Percentiles rank a stretch among this genome's conserved stretches.
Evolutionary conservation across 2,113 vertebrate genomes (phyloP).

Genomic region (Xiphophorus couchianus): DNA sequence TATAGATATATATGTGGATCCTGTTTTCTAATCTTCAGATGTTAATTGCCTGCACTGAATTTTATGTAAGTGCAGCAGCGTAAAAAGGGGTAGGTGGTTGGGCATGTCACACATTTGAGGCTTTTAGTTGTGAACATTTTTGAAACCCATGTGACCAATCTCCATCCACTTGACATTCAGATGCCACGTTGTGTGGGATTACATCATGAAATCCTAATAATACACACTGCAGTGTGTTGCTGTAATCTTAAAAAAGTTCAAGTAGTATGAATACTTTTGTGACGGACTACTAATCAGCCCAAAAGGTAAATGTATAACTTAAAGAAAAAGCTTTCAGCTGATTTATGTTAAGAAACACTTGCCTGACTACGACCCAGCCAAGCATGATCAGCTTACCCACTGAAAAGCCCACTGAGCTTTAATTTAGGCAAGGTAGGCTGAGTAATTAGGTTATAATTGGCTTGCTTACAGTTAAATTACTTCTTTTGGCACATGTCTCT

Average conservation of each 20-base stretch:
- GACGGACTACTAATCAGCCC: background rate
- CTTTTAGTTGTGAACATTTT: too few species aligned
- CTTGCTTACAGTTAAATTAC: constrained; percentile 59
- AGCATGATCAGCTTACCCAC: constrained; percentile 49
- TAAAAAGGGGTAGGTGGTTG: too few species aligned
- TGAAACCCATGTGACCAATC: background rate
- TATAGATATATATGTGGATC: too few species aligned
- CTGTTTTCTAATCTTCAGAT: too few species aligned
- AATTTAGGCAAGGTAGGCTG: constrained; percentile 66
- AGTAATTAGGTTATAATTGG: constrained; percentile 73
- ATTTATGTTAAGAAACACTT: constrained; percentile 60
- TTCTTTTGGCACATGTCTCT: constrained; percentile 51
- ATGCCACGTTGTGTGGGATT: background rate
- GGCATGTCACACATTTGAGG: too few species aligned
- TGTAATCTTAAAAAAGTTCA: background rate
- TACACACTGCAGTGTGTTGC: too few species aligned
- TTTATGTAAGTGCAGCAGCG: too few species aligned
- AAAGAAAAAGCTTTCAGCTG: constrained; percentile 35
- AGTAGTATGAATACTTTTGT: background rate
- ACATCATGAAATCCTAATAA: too few species aligned
- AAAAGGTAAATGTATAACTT: constrained; percentile 16
- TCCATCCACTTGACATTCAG: too few species aligned
- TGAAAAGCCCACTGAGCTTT: constrained; percentile 47
- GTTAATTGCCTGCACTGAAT: too few species aligned
- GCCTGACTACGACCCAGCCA: constrained; percentile 49